A percentile compares a stretch with the other conserved stretches of the same genome.
These are phyloP conservation scores for Macrosoma leucophasiata DNA, from an alignment of 2,888 invertebrate species.

Conservation along the genomic window DNA sequence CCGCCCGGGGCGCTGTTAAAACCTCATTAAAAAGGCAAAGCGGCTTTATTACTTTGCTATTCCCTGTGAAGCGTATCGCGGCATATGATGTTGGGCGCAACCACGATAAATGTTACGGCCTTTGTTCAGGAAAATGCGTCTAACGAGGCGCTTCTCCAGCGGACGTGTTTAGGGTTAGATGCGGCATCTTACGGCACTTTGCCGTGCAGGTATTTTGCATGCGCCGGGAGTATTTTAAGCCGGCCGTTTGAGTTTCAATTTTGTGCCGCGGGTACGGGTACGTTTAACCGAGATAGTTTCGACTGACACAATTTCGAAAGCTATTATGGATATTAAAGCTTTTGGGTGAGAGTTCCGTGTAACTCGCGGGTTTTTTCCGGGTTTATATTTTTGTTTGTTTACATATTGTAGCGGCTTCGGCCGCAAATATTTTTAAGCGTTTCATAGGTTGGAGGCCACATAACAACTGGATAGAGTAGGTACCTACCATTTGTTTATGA, in stretches of 20 bases:
- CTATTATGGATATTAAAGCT: no score
- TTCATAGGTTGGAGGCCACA: no score
- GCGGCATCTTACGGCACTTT: slow-evolving; percentile 31
- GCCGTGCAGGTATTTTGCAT: slow-evolving; percentile 23
- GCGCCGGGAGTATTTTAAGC: slow-evolving; percentile 26
- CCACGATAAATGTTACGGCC: slow-evolving; percentile 30
- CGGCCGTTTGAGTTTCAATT: slow-evolving; percentile 29
- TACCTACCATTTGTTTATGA: no score
- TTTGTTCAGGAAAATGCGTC: slow-evolving; percentile 37
- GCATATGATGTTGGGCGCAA: slow-evolving; percentile 27
- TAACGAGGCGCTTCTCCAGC: slow-evolving; percentile 33
- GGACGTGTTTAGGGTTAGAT: slow-evolving; percentile 27
- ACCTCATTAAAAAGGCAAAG: slow-evolving; percentile 45
- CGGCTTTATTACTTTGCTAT: slow-evolving; percentile 41
- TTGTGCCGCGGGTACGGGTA: slow-evolving; percentile 17
- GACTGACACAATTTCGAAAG: no score
- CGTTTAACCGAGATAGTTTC: no score
- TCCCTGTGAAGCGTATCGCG: slow-evolving; percentile 32
- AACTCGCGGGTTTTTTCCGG: no score
- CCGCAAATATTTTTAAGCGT: no score
- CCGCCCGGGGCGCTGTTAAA: slow-evolving; percentile 32
- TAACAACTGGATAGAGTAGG: no score
- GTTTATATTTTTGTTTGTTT: no score
- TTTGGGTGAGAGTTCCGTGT: no score
- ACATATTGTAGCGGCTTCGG: no score